Base-by-base conservation (phyloP, 2,797 vertebrate species). In the Caiman crocodilus region DNA sequence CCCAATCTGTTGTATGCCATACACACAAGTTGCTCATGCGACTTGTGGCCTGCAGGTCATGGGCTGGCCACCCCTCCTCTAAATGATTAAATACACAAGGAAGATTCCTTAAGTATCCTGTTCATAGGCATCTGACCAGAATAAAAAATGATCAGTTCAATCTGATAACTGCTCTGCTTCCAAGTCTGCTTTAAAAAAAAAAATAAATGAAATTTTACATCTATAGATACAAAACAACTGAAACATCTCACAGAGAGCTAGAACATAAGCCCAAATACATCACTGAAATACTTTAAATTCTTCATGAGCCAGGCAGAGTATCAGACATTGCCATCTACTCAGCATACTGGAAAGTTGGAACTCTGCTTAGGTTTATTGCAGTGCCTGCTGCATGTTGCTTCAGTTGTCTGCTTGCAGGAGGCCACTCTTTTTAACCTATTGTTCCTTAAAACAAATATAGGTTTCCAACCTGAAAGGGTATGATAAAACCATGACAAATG, bases 51-150 rank as follows among this genome's bases (percentile, higher is more conserved):
- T 50, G 42, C 42, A 50, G 42, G 42, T 50, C 42, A 50, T 50
- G 9, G 42, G 42, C 42, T 50, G 42, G 42, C 42, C 42, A 50
- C 42, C 42, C 42, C 42, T 50, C 9, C 42, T 50, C 42, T 63
- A 35, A 71, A 59, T 2, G 20, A 32, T 0, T 9, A 17, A 67
- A 21, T 14, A 79, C 11, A 50, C 35, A 4, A 0, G 2, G 20
- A 56, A 74, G 77, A 14, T 61, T 20, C 84, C 15, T 30, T 56
- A 2, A 16, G 4, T 55, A 16, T 26, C 20, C 61, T 16, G 12
- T 2, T 50, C 59, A 20, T 0, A 5, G 76, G 56, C 1, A 6
- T 28, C 4, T 26, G 42, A 32, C 14, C 58, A 50, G 30, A 63
- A 78, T 76, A 69, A n/a, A 32, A 57, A 12, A 71, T 2, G 5